A percentile compares a stretch with the other conserved stretches of the same genome.
phyloP scores from a whole-genome alignment of 2,888 invertebrate genomes.

The Lasioglossum lativentre region DNA sequence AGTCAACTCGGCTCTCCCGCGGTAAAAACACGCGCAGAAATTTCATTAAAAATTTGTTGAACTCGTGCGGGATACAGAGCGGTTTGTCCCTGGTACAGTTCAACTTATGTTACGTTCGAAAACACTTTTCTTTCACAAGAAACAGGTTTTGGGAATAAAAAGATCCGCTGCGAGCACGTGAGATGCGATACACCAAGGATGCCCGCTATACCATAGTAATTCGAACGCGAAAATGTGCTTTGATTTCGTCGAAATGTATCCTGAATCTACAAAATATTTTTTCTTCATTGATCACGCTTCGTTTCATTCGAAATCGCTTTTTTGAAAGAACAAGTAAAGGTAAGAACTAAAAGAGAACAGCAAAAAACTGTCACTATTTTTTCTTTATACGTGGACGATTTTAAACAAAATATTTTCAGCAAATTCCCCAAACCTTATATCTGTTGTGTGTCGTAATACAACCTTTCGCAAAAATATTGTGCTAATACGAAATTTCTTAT shows the following conservation, averaged over 20 bases:
- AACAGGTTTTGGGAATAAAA: conserved; percentile 45
- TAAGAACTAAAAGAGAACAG: no score
- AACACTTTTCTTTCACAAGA: not conserved
- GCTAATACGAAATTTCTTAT: no score
- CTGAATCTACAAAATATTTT: not conserved
- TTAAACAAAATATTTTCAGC: no score
- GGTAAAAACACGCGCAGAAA: not conserved
- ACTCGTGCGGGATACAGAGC: not conserved
- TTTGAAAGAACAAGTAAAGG: not conserved
- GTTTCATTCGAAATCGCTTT: not conserved
- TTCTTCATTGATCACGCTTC: not conserved
- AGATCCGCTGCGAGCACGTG: not conserved
- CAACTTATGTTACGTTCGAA: not conserved
- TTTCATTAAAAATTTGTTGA: not conserved
- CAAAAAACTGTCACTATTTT: no score
- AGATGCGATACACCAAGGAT: conserved; percentile 21
- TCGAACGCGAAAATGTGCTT: conserved; percentile 1
- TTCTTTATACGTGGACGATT: no score
- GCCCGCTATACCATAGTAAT: conserved; percentile 13
- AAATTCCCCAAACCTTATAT: no score
- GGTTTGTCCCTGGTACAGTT: not conserved
- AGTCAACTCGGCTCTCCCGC: not conserved
- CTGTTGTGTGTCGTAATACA: no score
- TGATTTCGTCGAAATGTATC: conserved; percentile 1
- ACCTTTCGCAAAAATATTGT: no score